Evolutionary conservation across 1,140 invertebrate species (phyloP), one percentile per base, ranked within the genome.

Genomic region (Zaprionus ghesquierei): DNA sequence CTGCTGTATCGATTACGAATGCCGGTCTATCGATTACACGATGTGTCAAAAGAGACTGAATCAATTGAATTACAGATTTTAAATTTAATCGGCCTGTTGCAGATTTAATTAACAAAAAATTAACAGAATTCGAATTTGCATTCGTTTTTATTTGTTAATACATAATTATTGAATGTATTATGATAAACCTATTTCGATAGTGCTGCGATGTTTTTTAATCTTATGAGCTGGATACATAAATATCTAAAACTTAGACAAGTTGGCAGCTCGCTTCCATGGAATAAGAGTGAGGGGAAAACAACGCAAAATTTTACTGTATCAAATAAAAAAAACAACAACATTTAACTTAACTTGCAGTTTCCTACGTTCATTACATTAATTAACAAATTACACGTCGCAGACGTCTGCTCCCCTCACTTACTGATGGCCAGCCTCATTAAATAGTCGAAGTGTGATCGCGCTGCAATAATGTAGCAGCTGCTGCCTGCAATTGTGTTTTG

Each of bases 391-490:
- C n/a, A 58, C 15, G 31, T 15, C 33, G 18, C 41, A 12, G 20
- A 35, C 5, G 12, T 5, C 18, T 3, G 13, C 18, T 33, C 12
- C 50, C 8, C 12, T 29, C 12, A 29, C 15, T 25, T 5, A 23
- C 5, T 9, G 20, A 27, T 15, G 8, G 25, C 20, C 9, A 46
- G 25, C 33, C 22, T 29, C n/a, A 41, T 41, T 41, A 15, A 41
- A 38, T 15, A 38, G 49, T 35, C 18, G 49, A 51, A 53, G 25
- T 12, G 10, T 13, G 22, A 20, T 49, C 50, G 25, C 33, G 6
- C 49, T n/a, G 20, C 15, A 50, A 72, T 59, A 72, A 72, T 72
- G 69, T 60, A 66, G 63, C 69, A 72, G 62, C 63, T 72, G 69
- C 54, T 72, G 27, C 35, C 20, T 44, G 62, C 38, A 56, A 44